phyloP scores from a whole-genome alignment of 2,113 vertebrate genomes.

The Poecile atricapillus region DNA sequence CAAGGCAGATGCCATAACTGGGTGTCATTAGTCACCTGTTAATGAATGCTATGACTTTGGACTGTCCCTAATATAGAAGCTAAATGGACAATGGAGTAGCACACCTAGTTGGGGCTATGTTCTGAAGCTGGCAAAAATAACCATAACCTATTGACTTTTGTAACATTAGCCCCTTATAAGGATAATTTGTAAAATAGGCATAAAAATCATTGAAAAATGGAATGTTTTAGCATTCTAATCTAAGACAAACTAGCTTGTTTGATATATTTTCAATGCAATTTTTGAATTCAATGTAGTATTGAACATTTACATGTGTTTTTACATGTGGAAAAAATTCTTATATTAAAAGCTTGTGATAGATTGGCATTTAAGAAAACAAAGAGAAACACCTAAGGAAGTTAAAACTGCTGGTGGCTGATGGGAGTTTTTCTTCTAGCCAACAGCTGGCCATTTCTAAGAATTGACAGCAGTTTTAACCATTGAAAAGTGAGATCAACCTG shows the following conservation, averaged over 20 bases:
- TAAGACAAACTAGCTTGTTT: neutral
- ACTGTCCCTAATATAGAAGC: neutral
- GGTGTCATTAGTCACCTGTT: neutral
- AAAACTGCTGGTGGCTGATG: too few relatives aligned
- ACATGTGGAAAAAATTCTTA: neutral
- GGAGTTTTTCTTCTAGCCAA: too few relatives aligned
- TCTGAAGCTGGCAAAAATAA: neutral
- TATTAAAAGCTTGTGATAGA: neutral
- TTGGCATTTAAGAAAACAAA: too few relatives aligned
- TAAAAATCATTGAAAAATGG: neutral
- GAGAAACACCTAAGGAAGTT: too few relatives aligned
- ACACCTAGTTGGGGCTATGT: neutral
- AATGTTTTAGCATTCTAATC: neutral
- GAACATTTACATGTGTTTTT: accelerated
- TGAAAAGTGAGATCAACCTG: too few relatives aligned
- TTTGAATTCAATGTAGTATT: neutral
- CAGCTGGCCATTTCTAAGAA: too few relatives aligned
- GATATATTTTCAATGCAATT: neutral
- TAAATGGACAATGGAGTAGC: neutral
- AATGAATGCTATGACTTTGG: neutral
- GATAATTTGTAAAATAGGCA: neutral
- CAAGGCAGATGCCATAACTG: neutral
- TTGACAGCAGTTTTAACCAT: too few relatives aligned
- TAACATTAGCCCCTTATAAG: neutral
- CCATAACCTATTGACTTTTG: neutral